Percentiles rank a stretch among this genome's conserved stretches.
Conservation (phyloP, 2,797 vertebrate species). For the Silurus aristotelis region DNA sequence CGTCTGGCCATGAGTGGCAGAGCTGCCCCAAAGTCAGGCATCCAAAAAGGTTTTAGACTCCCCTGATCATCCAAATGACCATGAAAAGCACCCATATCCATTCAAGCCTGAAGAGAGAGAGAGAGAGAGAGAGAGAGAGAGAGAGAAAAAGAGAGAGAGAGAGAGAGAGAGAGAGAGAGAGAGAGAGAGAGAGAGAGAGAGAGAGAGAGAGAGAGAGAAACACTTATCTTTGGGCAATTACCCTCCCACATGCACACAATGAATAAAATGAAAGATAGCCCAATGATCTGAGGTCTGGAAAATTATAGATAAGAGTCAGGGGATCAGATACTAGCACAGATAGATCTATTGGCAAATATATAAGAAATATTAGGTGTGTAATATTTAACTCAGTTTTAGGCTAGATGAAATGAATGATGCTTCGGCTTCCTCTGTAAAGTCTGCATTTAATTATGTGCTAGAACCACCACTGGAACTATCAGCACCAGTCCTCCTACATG, state of each 20-base stretch:
- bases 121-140: constrained; percentile 51
- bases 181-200: constrained; percentile 32
- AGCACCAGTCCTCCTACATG: constrained; percentile 9
- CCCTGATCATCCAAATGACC: constrained; percentile 64
- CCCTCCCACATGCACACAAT: constrained; percentile 70
- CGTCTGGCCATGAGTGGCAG: constrained; percentile 69
- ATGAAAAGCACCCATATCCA: constrained; percentile 63
- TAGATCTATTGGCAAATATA: constrained; percentile 69
- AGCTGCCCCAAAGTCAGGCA: constrained; percentile 61
- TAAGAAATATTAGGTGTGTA: constrained; percentile 67
- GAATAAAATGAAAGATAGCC: constrained; percentile 75
- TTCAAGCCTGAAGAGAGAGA: constrained; percentile 40
- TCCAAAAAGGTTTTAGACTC: constrained; percentile 61
- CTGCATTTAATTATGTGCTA: constrained; percentile 65
- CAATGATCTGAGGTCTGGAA: constrained; percentile 71
- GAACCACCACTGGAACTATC: constrained; percentile 55
- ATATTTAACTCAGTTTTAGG: constrained; percentile 62
- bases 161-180: constrained; percentile 52
- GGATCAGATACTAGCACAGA: constrained; percentile 62
- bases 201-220: constrained; percentile 47
- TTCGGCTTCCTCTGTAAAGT: constrained; percentile 56
- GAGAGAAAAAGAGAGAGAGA: neutral
- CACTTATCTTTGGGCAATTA: constrained; percentile 77
- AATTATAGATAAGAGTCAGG: constrained; percentile 63
- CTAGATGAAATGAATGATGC: constrained; percentile 63